Conservation (phyloP, 2,888 invertebrate species). For the Venusia cambrica region DNA sequence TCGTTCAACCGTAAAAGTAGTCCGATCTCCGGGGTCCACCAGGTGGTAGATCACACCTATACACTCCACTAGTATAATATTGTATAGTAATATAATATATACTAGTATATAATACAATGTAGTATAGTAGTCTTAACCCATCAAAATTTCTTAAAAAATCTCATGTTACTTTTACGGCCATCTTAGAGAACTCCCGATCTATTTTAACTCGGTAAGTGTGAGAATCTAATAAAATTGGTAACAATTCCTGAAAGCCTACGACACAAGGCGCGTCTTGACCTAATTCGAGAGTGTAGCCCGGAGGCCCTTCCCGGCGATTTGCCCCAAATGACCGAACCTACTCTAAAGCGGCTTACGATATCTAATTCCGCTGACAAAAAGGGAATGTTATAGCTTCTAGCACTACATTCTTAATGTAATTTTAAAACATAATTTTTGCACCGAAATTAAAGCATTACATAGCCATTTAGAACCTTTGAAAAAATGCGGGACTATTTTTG, state of each 20-base stretch:
- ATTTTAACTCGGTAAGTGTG: conserved; percentile 5
- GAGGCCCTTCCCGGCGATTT: conserved; percentile 55
- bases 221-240: conserved; percentile 46
- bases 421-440: neutral
- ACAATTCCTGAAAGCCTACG: conserved; percentile 48
- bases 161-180: neutral
- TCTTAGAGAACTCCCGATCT: too few species aligned
- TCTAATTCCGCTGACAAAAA: conserved; percentile 53
- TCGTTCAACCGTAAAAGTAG: too few species aligned
- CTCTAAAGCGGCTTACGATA: conserved; percentile 48
- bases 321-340: conserved; percentile 44
- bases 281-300: conserved; percentile 50
- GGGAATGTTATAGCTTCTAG: conserved; percentile 41
- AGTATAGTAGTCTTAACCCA: too few species aligned
- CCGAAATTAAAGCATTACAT: too few species aligned
- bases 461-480: too few species aligned
- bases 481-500: too few species aligned
- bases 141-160: too few species aligned
- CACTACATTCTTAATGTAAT: conserved; percentile 11
- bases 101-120: too few species aligned
- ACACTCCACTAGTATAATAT: too few species aligned
- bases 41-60: too few species aligned
- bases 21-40: too few species aligned
- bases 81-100: too few species aligned
- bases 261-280: conserved; percentile 54